Base-by-base conservation (phyloP, 2,888 invertebrate species). In the Alviniconcha strummeri region DNA sequence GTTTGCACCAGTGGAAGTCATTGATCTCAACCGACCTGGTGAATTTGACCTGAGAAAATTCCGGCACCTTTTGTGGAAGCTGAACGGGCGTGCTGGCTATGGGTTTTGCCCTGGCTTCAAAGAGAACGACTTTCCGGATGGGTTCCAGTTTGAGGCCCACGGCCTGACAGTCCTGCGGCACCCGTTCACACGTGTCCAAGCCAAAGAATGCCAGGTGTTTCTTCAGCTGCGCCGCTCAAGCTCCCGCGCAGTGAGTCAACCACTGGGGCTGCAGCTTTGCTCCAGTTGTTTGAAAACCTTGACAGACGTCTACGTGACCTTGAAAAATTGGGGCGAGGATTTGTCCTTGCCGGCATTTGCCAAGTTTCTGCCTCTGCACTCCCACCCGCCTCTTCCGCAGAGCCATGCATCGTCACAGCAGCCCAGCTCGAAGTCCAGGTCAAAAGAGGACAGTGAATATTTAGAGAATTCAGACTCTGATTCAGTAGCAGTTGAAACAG, bases 101-200 rank as follows among this genome's bases (percentile, higher is more conserved):
- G 82, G 82, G 13, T 82, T 82, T 13, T 82, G 82, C 60, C 77
- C 82, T 15, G 82, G 82, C 76, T 82, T 82, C 69, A 77, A 71
- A 19, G 69, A 67, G 55, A 76, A 19, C 5, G 82, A 82, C 77
- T 82, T 82, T 54, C 77, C 77, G 0, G n/a, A 54, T 13, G 55
- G n/a, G 2, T 82, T 82, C 54, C 13, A 64, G 17, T 82, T 77
- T 69, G 64, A 56, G 15, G 64, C 6, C 1, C 64, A 82, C n/a
- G 82, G 77, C 4, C 36, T 82, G 54, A 55, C 69, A 55, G 76
- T 82, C 67, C 19, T 82, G 56, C 52, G 17, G 13, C 82, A 77
- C 56, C 82, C 82, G 6, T 82, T 82, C 82, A 52, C 19, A 36
- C 82, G 82, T 54, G 60, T 82, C 56, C 82, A 82, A 54, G 67